Evolutionary conservation across 2,797 vertebrate species (phyloP).

Genomic region (Chelmon rostratus): DNA sequence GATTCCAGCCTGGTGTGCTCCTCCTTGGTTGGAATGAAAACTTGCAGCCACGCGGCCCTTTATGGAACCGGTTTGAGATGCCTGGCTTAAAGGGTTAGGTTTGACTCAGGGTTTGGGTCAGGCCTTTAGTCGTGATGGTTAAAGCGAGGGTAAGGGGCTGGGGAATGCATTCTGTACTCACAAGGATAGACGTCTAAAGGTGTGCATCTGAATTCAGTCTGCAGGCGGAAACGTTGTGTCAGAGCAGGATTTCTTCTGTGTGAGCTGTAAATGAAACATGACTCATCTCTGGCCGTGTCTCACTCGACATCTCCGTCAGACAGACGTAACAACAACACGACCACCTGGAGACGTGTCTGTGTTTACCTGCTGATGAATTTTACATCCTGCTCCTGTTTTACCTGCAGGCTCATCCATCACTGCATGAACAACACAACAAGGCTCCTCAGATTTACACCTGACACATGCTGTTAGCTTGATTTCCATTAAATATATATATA

Average conservation of each 20-base stretch:
- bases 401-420: background rate
- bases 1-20: no score
- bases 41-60: no score
- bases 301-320: conserved; percentile 11
- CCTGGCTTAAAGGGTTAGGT: no score
- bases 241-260: background rate
- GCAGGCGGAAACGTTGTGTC: background rate
- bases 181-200: no score
- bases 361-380: conserved; percentile 22
- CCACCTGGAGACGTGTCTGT: conserved; percentile 5
- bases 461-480: background rate
- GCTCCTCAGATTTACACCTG: background rate
- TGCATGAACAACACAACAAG: background rate
- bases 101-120: no score
- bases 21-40: no score
- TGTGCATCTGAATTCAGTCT: background rate
- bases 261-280: conserved; percentile 12
- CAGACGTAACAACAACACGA: background rate
- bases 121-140: no score
- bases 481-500: background rate
- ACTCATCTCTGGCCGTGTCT: background rate
- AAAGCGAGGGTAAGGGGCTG: no score
- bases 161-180: no score
- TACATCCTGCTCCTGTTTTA: background rate
- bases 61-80: no score